A percentile compares a stretch with the other conserved stretches of the same genome.
These are phyloP conservation scores for Enteromius thamalakanensis DNA, from an alignment of 2,797 vertebrate genomes.

Conservation along the genomic window DNA sequence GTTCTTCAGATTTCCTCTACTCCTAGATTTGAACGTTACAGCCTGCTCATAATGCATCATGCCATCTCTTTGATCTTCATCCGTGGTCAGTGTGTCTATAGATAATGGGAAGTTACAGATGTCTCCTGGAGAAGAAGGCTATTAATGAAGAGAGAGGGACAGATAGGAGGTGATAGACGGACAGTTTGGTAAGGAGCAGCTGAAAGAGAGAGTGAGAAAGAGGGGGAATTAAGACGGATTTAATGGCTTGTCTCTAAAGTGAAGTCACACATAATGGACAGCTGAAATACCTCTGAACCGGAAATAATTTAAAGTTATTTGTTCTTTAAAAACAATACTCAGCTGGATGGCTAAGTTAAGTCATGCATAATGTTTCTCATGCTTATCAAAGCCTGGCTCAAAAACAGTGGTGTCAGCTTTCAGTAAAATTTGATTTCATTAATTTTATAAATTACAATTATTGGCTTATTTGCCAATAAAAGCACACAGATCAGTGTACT, in stretches of 20 bases:
- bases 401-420: neutral
- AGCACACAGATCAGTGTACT: neutral
- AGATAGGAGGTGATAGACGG: slow-evolving; percentile 34
- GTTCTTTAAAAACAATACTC: neutral
- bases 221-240: neutral
- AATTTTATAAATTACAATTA: neutral
- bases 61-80: slow-evolving; percentile 5
- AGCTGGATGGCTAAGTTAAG: neutral
- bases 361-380: neutral
- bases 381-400: neutral
- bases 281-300: slow-evolving; percentile 4
- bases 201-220: slow-evolving; percentile 8
- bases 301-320: slow-evolving; percentile 16
- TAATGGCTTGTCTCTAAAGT: slow-evolving; percentile 8
- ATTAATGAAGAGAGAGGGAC: slow-evolving; percentile 26
- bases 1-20: neutral
- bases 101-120: slow-evolving; percentile 10
- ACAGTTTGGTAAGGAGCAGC: slow-evolving; percentile 12
- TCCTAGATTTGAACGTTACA: slow-evolving; percentile 7
- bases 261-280: slow-evolving; percentile 10
- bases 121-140: neutral
- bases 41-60: neutral
- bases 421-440: neutral
- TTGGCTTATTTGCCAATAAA: neutral
- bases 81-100: slow-evolving; percentile 7